Base-by-base conservation (phyloP, 1,140 invertebrate species). In the Cydia fagiglandana region DNA sequence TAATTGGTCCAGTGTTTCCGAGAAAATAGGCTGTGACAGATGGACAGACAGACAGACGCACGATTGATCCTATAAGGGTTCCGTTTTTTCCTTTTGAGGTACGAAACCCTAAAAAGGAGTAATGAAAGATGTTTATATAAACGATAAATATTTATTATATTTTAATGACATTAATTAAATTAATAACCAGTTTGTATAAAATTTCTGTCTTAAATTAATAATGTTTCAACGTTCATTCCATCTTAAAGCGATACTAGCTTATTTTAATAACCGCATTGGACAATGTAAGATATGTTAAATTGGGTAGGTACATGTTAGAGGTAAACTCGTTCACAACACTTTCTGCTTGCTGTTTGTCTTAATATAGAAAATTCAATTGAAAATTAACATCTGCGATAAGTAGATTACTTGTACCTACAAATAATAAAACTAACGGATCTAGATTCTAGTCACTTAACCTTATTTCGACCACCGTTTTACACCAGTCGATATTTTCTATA, bases 111-210 rank as follows among this genome's bases (percentile, higher is more conserved):
- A n/a, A n/a, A n/a, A 41, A 41, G 7, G 38, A 0, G 9, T 24
- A 61, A 24, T 61, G 4, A 61, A 61, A 61, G 17, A 61, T 4
- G 17, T 15, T 41, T 70, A 1, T 38, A 38, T 38, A 70, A 70
- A 70, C 66, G 66, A 70, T 70, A 70, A 70, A 70, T 70, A 70
- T 68, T 68, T 68, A 68, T 68, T 68, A 68, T 68, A 68, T 70
- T 38, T 70, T 70, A 70, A 45, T 70, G 66, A 70, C n/a, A 70
- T 38, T 70, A 70, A 70, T 70, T 70, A 41, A 70, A 70, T 70
- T 70, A 70, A 41, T 70, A 70, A 70, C 30, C 34, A 70, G 15
- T 41, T 34, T 70, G 66, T 70, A 70, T 41, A 70, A 70, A 41
- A 41, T 41, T 61, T 70, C 34, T 70, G 66, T 70, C 66, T 70